Evolutionary conservation across 2,797 vertebrate genomes (phyloP), one percentile per base, ranked within the genome.

Genomic region (Microctenopoma steveboyesi): DNA sequence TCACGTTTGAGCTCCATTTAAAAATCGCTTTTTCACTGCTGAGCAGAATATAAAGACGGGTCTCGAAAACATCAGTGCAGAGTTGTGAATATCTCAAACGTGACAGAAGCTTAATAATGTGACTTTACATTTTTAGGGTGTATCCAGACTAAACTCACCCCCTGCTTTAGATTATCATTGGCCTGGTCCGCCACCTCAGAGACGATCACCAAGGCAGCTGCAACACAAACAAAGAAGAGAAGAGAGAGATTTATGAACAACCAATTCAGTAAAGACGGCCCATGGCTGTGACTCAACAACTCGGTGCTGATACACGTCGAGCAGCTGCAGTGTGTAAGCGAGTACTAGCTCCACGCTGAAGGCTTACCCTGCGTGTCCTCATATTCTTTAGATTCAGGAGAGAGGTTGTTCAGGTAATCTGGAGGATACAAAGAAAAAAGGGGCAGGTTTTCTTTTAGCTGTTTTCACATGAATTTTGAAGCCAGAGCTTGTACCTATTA

Each of bases 391-490:
- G 96, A 97, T 87, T 99, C 97, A 8, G 98, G 97, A 73, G 95
- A 97, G 57, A 99, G 96, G 86, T 98, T 98, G 92, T 98, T 99
- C 86, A 99, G 93, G 84, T 99, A 99, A 92, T 99, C 98, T 99
- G 92, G 33, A 64, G 58, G 69, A 74, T 43, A 74, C 22, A 50
- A 37, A 72, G 27, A 78, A 39, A 54, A 54, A 61, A 46, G 13
- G 14, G 40, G 3, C 37, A 12, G 12, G 3, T 10, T 39, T 10
- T 13, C 27, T 12, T 25, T 28, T 15, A 3, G 5, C 25, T 50
- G 9, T 11, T 3, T 4, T 9, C 4, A 2, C 4, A 8, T 37
- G 37, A 37, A 37, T 37, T 37, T 37, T 6, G 7, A 33, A 33
- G 30, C 30, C 30, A 33, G 30, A 33, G 30, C 37, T 10, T 37